These are phyloP conservation scores for Eretmocerus hayati DNA, from an alignment of 2,888 invertebrate genomes.

Conservation along the genomic window DNA sequence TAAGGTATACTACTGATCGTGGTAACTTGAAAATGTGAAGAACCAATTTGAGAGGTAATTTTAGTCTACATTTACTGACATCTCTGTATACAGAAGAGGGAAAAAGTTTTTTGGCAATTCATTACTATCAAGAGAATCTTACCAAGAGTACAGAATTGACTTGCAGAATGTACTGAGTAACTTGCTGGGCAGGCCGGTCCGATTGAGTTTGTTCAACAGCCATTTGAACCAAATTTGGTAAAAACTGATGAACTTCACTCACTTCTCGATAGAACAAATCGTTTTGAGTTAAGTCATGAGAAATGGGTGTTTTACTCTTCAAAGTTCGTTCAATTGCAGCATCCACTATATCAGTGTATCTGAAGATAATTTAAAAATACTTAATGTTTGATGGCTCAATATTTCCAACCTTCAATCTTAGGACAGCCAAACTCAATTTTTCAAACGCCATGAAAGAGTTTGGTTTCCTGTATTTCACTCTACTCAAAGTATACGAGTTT, in stretches of 20 bases:
- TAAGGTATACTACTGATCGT: too few relatives aligned
- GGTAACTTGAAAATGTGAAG: too few relatives aligned
- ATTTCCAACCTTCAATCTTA: too few relatives aligned
- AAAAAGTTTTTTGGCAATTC: too few relatives aligned
- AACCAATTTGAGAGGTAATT: too few relatives aligned
- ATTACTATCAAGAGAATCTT: background rate
- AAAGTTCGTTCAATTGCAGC: conserved; percentile 35
- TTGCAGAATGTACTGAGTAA: conserved; percentile 47
- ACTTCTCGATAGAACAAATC: conserved; percentile 71
- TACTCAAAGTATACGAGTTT: too few relatives aligned
- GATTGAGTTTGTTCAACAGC: conserved; percentile 56
- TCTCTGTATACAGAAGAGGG: too few relatives aligned
- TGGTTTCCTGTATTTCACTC: too few relatives aligned
- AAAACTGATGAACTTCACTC: conserved; percentile 59
- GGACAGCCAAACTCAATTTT: too few relatives aligned
- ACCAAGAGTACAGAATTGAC: conserved; percentile 41
- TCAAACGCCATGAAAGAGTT: too few relatives aligned
- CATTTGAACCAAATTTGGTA: conserved; percentile 56
- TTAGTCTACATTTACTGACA: too few relatives aligned
- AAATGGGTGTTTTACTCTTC: conserved; percentile 33
- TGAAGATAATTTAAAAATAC: conserved; percentile 13
- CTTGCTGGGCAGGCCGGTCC: conserved; percentile 53
- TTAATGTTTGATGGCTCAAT: background rate
- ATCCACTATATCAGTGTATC: conserved; percentile 37
- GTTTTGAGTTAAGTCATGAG: conserved; percentile 55